Percentiles rank a stretch among this genome's conserved stretches.
These are phyloP conservation scores for Semotilus atromaculatus DNA, from an alignment of 2,797 vertebrate species.

Conservation along the genomic window DNA sequence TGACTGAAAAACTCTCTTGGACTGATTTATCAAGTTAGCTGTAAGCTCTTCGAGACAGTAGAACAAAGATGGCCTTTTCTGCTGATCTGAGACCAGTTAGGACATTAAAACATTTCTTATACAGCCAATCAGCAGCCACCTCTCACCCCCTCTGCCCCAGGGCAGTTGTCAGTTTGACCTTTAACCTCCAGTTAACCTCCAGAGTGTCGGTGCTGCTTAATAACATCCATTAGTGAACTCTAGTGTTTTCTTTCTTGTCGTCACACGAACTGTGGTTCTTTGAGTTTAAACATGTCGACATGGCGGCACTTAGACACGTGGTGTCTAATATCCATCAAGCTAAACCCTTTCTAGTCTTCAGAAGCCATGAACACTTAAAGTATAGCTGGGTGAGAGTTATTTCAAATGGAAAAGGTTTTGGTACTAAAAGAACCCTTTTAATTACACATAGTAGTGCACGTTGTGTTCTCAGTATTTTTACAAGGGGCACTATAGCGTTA, in stretches of 20 bases:
- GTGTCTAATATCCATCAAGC: neutral
- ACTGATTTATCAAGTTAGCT: conserved; percentile 47
- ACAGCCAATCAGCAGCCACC: conserved; percentile 34
- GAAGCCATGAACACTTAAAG: neutral
- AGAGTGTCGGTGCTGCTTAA: conserved; percentile 24
- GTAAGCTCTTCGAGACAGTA: neutral
- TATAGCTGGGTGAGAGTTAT: neutral
- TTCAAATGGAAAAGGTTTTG: neutral
- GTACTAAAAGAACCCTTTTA: neutral
- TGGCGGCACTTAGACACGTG: neutral
- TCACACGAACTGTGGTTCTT: neutral
- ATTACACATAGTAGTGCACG: neutral
- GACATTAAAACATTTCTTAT: neutral
- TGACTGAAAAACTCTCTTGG: conserved; percentile 26
- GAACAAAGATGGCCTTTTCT: conserved; percentile 4
- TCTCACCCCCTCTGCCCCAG: neutral
- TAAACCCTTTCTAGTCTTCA: neutral
- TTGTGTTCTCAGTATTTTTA: neutral
- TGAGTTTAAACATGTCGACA: conserved; percentile 16
- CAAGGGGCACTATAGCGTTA: neutral
- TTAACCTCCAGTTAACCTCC: conserved; percentile 20
- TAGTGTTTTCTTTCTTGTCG: conserved; percentile 30
- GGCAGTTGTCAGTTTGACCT: conserved; percentile 50
- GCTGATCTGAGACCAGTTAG: conserved; percentile 23
- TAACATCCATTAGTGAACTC: conserved; percentile 38